These are phyloP conservation scores for Hemitrygon akajei DNA, from an alignment of 2,797 vertebrate species.

Conservation along the genomic window DNA sequence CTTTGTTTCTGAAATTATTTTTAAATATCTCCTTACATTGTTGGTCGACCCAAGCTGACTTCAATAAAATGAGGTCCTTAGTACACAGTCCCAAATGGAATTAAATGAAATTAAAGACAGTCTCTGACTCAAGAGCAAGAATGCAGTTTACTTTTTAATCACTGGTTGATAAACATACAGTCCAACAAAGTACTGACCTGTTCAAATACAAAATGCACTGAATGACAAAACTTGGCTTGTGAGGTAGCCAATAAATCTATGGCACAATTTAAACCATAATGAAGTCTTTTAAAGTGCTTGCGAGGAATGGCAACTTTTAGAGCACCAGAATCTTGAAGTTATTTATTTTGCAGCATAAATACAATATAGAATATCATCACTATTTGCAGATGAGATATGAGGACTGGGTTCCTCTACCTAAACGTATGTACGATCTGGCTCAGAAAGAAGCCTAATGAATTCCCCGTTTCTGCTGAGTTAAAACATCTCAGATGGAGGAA, in stretches of 20 bases:
- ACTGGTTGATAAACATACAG: not conserved
- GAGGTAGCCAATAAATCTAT: not conserved
- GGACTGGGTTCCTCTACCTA: not conserved
- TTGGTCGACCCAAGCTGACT: not conserved
- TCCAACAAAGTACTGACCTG: not conserved
- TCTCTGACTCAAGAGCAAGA: not conserved
- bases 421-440: not conserved
- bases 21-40: not conserved
- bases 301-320: not conserved
- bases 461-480: not conserved
- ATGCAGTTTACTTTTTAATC: not conserved
- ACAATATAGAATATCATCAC: not conserved
- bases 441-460: not conserved
- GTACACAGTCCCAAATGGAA: not conserved
- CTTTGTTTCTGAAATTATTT: not conserved
- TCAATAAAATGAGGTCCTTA: not conserved
- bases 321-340: not conserved
- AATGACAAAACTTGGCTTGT: not conserved
- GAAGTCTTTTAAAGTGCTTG: not conserved
- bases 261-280: not conserved
- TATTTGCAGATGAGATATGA: not conserved
- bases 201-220: not conserved
- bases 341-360: not conserved
- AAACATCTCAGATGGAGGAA: not conserved
- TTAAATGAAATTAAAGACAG: not conserved